Percentiles rank a stretch among this genome's conserved stretches.
Evolutionary conservation across 37 sponge, comb jelly and placozoan species (phyloP).

Genomic region (Lycopodina hypogea): DNA sequence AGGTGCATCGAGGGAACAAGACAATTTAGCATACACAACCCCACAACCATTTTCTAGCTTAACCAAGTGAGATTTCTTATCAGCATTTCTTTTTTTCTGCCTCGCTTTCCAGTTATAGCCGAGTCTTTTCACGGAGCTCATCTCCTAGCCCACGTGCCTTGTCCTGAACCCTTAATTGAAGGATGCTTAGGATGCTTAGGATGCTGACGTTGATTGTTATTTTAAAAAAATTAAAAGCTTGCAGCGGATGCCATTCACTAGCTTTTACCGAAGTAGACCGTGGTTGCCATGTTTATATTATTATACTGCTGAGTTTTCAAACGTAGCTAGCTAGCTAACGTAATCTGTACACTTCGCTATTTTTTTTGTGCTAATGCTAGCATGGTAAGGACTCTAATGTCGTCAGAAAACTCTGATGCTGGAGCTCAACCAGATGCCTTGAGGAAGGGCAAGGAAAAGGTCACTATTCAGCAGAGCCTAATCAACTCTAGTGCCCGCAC

Average conservation of each 20-base stretch:
- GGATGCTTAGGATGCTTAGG: background rate
- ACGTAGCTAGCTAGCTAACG: no score
- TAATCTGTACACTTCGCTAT: background rate
- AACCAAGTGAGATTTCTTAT: background rate
- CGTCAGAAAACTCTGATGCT: constrained; percentile 30
- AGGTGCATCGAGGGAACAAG: background rate
- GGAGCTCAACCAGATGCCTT: constrained; percentile 5
- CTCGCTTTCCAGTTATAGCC: constrained; percentile 71
- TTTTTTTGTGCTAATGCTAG: background rate
- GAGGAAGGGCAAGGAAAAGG: constrained; percentile 29
- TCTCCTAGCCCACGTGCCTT: background rate
- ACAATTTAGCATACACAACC: background rate
- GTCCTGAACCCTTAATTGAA: no score
- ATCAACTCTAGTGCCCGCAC: constrained; percentile 34
- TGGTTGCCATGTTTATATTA: no score
- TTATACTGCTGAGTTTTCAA: no score
- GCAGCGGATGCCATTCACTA: no score
- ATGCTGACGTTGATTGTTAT: no score
- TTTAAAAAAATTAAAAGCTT: no score
- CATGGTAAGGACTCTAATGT: constrained; percentile 49
- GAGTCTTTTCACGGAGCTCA: constrained; percentile 14
- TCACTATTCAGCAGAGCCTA: constrained; percentile 48
- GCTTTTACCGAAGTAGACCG: no score
- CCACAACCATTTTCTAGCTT: background rate
- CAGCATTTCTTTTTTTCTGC: constrained; percentile 3